Percentiles rank a stretch among this genome's conserved stretches.
These are phyloP conservation scores for Leptestheria dahalacensis DNA, from an alignment of 1,140 invertebrate genomes.

Conservation along the genomic window DNA sequence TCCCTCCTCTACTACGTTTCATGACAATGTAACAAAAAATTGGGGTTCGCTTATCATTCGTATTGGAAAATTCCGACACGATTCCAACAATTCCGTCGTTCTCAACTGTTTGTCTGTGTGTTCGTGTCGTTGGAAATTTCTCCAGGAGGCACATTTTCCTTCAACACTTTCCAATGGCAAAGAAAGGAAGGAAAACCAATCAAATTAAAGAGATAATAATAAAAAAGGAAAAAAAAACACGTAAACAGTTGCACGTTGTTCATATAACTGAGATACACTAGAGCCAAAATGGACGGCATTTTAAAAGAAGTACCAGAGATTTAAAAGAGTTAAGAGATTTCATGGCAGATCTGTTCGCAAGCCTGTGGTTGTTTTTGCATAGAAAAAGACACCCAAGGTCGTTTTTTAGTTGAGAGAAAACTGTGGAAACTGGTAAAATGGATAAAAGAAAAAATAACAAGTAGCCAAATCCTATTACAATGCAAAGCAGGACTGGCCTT, in stretches of 20 bases:
- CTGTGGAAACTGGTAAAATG: no score
- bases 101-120: no score
- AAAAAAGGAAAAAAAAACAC: background rate
- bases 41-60: no score
- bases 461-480: background rate
- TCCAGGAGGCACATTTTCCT: background rate
- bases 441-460: background rate
- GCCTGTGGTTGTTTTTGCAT: no score
- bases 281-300: background rate
- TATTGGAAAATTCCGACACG: no score
- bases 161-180: background rate
- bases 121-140: background rate
- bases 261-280: no score
- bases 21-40: background rate
- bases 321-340: background rate
- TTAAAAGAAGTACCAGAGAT: background rate
- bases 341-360: background rate
- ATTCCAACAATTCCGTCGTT: no score
- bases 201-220: no score
- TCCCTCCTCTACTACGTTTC: background rate
- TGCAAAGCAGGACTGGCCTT: background rate
- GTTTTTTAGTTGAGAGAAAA: no score
- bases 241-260: background rate
- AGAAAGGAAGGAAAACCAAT: no score
- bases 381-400: no score